Conservation (phyloP, 2,797 vertebrate genomes). For the Fistularia tabacaria region DNA sequence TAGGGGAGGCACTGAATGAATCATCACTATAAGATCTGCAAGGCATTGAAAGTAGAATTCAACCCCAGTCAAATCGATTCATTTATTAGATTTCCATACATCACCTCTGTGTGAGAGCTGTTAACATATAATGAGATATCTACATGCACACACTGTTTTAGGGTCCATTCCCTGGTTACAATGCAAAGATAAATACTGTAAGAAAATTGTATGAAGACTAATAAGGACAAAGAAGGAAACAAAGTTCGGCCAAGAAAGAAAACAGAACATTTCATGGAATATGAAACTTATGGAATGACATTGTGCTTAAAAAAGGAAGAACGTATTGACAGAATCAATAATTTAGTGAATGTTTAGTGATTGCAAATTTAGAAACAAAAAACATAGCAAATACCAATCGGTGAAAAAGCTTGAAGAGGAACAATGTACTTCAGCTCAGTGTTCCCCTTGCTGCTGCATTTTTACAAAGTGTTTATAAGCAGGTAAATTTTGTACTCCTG, state of each 20-base stretch:
- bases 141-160: constrained; percentile 53
- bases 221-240: not conserved
- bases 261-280: not conserved
- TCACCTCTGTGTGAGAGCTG: constrained; percentile 37
- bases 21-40: constrained; percentile 14
- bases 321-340: no score
- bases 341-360: no score
- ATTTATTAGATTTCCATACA: constrained; percentile 57
- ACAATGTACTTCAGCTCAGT: no score
- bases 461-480: no score
- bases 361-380: no score
- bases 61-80: constrained; percentile 50
- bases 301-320: no score
- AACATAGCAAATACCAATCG: no score
- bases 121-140: constrained; percentile 61
- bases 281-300: not conserved
- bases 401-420: no score
- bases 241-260: not conserved
- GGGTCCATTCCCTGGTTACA: constrained; percentile 11
- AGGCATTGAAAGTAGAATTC: constrained; percentile 46
- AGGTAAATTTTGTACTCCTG: no score
- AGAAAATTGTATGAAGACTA: constrained; percentile 15
- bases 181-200: constrained; percentile 28
- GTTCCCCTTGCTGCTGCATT: no score
- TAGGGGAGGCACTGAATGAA: no score